Evolutionary conservation across 2,797 vertebrate genomes (phyloP).

Genomic region (Cercopithecus hamlyni): DNA sequence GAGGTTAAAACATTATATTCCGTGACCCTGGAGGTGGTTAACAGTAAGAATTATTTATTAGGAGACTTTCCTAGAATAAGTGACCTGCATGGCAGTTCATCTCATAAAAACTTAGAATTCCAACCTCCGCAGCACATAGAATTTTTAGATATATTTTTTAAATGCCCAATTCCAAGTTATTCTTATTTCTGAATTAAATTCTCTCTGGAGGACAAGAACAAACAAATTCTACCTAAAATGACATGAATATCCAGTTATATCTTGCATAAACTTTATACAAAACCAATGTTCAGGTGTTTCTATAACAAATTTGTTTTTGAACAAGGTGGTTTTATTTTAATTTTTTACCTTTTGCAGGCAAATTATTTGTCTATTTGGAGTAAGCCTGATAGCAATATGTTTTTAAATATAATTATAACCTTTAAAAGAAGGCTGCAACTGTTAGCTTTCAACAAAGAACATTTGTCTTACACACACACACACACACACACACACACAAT

Average conservation of each 20-base stretch:
- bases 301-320: background rate
- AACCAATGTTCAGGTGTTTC: background rate
- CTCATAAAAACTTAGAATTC: background rate
- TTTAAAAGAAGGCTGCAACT: background rate
- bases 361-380: slow-evolving; percentile 30
- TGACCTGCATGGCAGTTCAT: background rate
- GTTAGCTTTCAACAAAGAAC: background rate
- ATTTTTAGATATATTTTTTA: background rate
- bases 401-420: slow-evolving; percentile 45
- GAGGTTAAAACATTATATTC: background rate
- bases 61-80: background rate
- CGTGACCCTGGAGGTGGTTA: background rate
- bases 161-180: background rate
- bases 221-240: background rate
- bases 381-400: background rate
- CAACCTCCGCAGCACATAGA: background rate
- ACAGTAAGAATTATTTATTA: background rate
- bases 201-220: background rate
- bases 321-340: slow-evolving; percentile 32
- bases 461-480: background rate
- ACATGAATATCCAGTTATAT: background rate
- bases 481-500: background rate
- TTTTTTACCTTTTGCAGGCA: slow-evolving; percentile 40
- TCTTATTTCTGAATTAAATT: slow-evolving; percentile 14
- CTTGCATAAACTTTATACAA: background rate